Conservation (phyloP, 2,113 vertebrate species). For the Indicator maculatus region DNA sequence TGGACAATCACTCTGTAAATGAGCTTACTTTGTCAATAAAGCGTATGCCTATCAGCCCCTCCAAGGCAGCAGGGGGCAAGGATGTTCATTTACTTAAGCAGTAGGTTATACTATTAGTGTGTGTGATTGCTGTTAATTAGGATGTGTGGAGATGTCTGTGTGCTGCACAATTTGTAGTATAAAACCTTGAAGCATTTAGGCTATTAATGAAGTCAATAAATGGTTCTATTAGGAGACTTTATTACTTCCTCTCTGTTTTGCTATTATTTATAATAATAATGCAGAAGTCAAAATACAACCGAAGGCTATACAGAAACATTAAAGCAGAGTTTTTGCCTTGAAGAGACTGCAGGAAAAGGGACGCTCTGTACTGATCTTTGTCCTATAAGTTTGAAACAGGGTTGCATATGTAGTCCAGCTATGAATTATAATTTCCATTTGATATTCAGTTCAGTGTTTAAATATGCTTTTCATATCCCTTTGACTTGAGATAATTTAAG, state of each 20-base stretch:
- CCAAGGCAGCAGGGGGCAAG: constrained; percentile 80
- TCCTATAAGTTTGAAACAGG: not conserved
- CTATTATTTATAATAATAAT: constrained; percentile 24
- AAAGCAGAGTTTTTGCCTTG: not conserved
- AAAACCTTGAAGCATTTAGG: constrained; percentile 71
- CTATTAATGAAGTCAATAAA: constrained; percentile 80
- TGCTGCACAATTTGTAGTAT: constrained; percentile 72
- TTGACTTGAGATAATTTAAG: constrained; percentile 9
- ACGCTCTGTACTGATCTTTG: not conserved
- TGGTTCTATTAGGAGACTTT: constrained; percentile 38
- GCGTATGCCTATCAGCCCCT: constrained; percentile 81
- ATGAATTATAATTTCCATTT: not conserved
- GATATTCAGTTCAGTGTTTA: not conserved
- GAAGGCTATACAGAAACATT: not conserved
- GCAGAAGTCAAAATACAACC: not conserved
- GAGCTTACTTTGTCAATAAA: constrained; percentile 85
- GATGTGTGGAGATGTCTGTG: constrained; percentile 70
- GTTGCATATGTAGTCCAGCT: not conserved
- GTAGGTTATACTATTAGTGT: constrained; percentile 84
- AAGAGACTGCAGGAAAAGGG: not conserved
- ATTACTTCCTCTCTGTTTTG: constrained; percentile 31
- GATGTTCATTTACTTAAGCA: constrained; percentile 87
- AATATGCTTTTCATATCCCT: not conserved
- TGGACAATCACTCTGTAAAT: constrained; percentile 84
- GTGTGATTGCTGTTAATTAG: constrained; percentile 86